phyloP scores from a whole-genome alignment of 2,113 vertebrate genomes.

The Lophochroa leadbeateri region DNA sequence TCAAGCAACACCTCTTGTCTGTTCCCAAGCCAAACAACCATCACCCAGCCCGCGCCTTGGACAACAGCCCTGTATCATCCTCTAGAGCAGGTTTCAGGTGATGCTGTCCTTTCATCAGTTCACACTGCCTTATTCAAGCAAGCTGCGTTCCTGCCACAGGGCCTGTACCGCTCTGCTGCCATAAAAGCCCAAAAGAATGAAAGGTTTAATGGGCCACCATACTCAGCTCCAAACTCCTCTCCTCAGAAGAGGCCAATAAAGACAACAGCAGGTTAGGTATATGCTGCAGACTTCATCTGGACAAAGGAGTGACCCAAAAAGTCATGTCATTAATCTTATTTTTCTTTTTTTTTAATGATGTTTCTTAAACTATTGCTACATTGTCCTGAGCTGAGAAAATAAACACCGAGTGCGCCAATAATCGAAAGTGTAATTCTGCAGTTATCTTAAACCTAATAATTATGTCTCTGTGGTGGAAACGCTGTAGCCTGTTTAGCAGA shows the following conservation, averaged over 20 bases:
- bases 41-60: neutral
- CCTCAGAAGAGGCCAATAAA: neutral
- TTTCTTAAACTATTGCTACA: neutral
- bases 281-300: neutral
- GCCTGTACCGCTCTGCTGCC: neutral
- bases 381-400: neutral
- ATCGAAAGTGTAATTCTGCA: neutral
- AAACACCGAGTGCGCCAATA: neutral
- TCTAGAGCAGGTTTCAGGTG: neutral
- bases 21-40: neutral
- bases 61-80: neutral
- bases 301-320: neutral
- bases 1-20: neutral
- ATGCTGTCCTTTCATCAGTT: neutral
- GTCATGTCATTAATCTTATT: neutral
- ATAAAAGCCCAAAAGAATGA: neutral
- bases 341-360: rapidly evolving
- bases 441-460: neutral
- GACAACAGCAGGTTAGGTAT: neutral
- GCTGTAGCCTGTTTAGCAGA: neutral
- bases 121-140: neutral
- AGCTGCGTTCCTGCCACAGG: rapidly evolving
- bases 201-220: neutral
- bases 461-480: neutral
- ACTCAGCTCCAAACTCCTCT: neutral